Evolutionary conservation across 2,888 invertebrate genomes (phyloP).

Genomic region (Strigamia transsilvanica): DNA sequence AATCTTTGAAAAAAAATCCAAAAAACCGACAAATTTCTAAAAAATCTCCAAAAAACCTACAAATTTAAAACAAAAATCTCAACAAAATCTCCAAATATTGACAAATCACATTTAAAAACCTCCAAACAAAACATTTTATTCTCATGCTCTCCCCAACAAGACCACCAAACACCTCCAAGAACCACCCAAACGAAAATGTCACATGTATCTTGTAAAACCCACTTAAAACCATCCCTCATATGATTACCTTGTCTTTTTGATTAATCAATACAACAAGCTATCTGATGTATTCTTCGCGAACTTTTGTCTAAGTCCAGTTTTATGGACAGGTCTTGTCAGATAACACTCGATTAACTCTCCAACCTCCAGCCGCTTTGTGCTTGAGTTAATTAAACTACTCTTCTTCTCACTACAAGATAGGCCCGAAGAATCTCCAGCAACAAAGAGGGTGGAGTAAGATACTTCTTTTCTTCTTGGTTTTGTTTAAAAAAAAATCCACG

Average conservation of each 20-base stretch:
- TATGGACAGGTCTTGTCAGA: constrained; percentile 35
- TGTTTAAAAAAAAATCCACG: constrained; percentile 6
- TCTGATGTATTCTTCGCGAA: constrained; percentile 1
- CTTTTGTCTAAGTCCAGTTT: constrained; percentile 33
- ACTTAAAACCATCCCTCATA: neutral
- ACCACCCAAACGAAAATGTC: too few species aligned
- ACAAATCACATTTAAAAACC: too few species aligned
- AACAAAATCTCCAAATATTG: too few species aligned
- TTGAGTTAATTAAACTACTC: constrained; percentile 43
- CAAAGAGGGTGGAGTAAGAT: neutral
- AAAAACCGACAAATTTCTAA: too few species aligned
- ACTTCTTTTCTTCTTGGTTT: neutral
- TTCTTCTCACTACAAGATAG: constrained; percentile 42
- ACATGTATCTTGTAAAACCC: too few species aligned
- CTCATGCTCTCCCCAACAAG: too few species aligned
- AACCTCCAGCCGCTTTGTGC: constrained; percentile 23
- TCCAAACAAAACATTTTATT: too few species aligned
- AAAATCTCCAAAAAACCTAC: too few species aligned
- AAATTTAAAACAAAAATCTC: too few species aligned
- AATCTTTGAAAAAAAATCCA: too few species aligned
- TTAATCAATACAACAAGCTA: constrained; percentile 25
- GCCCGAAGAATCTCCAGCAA: neutral
- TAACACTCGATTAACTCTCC: constrained; percentile 38
- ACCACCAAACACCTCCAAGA: too few species aligned
- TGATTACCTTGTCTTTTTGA: neutral